Evolutionary conservation across 2,113 vertebrate species (phyloP).

Genomic region (Oreochromis niloticus): DNA sequence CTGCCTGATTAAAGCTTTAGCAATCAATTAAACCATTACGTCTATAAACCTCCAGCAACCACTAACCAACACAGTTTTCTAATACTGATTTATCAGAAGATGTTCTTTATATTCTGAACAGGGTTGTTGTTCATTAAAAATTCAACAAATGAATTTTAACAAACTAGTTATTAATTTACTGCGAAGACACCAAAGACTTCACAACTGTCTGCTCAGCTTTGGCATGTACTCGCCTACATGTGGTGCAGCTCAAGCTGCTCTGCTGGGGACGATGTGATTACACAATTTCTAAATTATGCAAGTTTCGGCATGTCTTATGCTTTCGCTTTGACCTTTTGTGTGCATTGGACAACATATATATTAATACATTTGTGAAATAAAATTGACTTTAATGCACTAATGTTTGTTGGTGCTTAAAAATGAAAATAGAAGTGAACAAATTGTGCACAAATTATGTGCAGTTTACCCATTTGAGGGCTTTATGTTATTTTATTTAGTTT

Average conservation of each 20-base stretch:
- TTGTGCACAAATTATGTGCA: background rate
- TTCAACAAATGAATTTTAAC: background rate
- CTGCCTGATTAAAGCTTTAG: background rate
- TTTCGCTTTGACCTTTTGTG: background rate
- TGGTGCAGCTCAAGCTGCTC: background rate
- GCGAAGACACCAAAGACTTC: background rate
- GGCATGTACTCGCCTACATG: background rate
- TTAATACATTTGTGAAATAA: background rate
- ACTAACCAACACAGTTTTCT: background rate
- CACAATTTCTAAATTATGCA: background rate
- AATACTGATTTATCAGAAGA: background rate
- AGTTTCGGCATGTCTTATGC: fast-evolving
- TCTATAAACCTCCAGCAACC: background rate
- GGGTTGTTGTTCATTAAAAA: background rate
- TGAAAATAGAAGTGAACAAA: background rate
- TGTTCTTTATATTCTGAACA: background rate
- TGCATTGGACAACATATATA: background rate
- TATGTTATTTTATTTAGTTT: background rate
- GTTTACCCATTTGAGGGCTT: background rate
- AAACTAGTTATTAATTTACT: background rate
- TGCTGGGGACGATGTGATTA: background rate
- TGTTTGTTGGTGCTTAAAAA: background rate
- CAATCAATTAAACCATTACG: background rate
- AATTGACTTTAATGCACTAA: background rate
- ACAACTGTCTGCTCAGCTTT: background rate